Evolutionary conservation across 92 coral and sea anemone species (phyloP).

Genomic region (Anthopleura xanthogrammica): DNA sequence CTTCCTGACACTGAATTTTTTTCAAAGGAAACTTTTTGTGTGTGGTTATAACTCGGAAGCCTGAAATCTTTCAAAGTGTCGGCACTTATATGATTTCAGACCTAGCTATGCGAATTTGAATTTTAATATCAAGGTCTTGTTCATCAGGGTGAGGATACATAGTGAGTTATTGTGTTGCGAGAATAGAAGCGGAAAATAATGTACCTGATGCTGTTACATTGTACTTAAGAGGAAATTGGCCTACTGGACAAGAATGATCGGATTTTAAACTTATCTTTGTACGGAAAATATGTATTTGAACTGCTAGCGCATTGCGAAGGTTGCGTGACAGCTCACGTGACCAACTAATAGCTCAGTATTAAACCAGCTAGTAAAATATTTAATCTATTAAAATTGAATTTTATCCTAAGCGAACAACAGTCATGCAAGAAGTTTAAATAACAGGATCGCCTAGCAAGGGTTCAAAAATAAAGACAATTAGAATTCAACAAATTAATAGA

Average conservation of each 20-base stretch:
- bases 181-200: background rate
- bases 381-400: too few relatives aligned
- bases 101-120: background rate
- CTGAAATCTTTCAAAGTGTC: background rate
- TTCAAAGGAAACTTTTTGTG: too few relatives aligned
- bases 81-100: background rate
- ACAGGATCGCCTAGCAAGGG: too few relatives aligned
- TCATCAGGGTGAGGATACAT: background rate
- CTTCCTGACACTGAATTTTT: background rate
- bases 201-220: background rate
- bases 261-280: background rate
- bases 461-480: background rate
- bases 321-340: slow-evolving; percentile 1
- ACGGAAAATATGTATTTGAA: background rate
- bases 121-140: background rate
- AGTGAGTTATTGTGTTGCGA: background rate
- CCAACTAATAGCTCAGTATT: background rate
- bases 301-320: background rate
- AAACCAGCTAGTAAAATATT: too few relatives aligned
- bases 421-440: too few relatives aligned
- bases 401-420: too few relatives aligned
- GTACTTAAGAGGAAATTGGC: background rate
- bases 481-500: background rate
- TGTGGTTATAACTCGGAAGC: too few relatives aligned
- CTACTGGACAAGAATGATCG: background rate